A percentile compares a stretch with the other conserved stretches of the same genome.
Evolutionary conservation across 2,113 vertebrate species (phyloP).

Genomic region (Erythrocercus mccallii): DNA sequence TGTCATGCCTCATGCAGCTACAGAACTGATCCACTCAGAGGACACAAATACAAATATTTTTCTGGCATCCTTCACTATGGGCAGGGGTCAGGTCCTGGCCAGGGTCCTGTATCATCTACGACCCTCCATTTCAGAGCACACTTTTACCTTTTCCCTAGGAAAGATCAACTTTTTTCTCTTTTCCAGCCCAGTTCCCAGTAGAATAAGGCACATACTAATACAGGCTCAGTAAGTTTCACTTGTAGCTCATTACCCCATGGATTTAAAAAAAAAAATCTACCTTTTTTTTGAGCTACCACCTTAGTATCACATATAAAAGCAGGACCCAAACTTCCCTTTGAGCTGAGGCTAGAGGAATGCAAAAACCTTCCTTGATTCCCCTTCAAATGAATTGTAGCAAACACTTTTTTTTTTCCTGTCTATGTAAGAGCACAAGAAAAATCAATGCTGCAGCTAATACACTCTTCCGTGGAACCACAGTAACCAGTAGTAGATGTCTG

Average conservation of each 20-base stretch:
- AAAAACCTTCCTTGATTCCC: not conserved
- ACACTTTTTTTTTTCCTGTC: not conserved
- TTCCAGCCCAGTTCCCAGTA: not conserved
- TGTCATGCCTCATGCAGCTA: not conserved
- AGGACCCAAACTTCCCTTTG: not conserved
- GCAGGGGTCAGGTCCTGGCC: not conserved
- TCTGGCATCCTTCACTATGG: not conserved
- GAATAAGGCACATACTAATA: not conserved
- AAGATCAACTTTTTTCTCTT: not conserved
- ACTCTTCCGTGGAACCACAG: not conserved
- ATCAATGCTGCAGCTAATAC: slow-evolving; percentile 23
- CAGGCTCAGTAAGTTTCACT: not conserved
- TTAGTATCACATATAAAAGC: not conserved
- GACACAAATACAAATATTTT: not conserved
- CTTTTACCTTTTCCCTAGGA: not conserved
- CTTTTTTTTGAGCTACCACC: not conserved
- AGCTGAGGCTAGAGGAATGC: not conserved
- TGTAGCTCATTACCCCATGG: not conserved
- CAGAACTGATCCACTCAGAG: not conserved
- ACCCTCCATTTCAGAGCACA: fast-evolving
- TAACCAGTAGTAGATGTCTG: slow-evolving; percentile 19
- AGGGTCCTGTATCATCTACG: not conserved
- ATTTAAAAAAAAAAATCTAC: not conserved
- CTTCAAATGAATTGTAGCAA: not conserved
- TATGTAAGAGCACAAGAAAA: not conserved